A percentile compares a stretch with the other conserved stretches of the same genome.
phyloP scores from a whole-genome alignment of 2,797 vertebrate genomes.

The Squalus acanthias region DNA sequence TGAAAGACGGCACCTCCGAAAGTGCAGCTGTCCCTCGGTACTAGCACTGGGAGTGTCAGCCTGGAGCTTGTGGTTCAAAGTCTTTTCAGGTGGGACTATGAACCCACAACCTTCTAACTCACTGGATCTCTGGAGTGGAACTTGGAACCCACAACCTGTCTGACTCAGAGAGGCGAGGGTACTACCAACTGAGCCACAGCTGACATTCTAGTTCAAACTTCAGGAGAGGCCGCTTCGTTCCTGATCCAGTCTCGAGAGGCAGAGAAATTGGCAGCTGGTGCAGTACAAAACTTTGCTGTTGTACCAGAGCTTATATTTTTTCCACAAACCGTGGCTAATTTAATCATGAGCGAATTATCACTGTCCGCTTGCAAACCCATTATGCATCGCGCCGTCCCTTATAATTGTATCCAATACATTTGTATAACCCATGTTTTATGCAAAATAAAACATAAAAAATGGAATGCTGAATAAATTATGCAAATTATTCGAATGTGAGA shows the following conservation, averaged over 20 bases:
- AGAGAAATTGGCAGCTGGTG: not conserved
- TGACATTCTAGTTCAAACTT: not conserved
- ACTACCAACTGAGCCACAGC: not conserved
- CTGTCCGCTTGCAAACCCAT: conserved; percentile 10
- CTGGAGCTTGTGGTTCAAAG: not conserved
- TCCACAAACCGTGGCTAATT: conserved; percentile 1
- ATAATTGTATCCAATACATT: not conserved
- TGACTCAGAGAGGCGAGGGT: not conserved
- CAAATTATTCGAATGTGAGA: not conserved
- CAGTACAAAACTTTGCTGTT: not conserved
- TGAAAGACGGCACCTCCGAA: not conserved
- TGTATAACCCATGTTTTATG: conserved; percentile 12
- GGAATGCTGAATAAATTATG: conserved; percentile 30
- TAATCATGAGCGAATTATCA: not conserved
- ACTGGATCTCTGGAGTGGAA: not conserved
- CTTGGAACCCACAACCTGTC: not conserved
- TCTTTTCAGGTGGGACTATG: too few species aligned
- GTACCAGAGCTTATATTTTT: not conserved
- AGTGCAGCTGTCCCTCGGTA: not conserved
- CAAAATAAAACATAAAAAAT: conserved; percentile 24
- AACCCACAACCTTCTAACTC: too few species aligned
- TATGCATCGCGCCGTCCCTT: not conserved
- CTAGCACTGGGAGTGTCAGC: not conserved
- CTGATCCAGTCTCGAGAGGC: not conserved
- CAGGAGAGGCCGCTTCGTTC: not conserved